A percentile compares a stretch with the other conserved stretches of the same genome.
Evolutionary conservation across 2,888 invertebrate species (phyloP).

Genomic region (Ormia ochracea): DNA sequence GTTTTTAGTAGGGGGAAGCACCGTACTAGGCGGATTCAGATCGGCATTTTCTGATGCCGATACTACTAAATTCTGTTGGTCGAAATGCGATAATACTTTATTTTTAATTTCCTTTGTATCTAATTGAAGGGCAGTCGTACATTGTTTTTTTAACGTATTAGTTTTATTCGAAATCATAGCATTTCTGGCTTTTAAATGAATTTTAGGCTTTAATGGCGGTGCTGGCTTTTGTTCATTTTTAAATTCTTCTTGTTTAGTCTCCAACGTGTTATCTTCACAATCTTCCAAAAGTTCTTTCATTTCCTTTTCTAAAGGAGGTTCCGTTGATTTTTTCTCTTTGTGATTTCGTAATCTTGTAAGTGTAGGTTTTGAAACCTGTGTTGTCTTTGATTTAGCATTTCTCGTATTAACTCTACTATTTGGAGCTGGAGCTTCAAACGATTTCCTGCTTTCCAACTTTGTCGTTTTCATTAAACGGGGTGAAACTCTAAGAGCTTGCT

Average conservation of each 20-base stretch:
- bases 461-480: conserved; percentile 52
- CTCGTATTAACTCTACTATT: conserved; percentile 33
- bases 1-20: neutral
- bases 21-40: neutral
- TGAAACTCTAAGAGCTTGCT: conserved; percentile 47
- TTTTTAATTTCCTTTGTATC: neutral
- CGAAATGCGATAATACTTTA: neutral
- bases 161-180: conserved; percentile 37
- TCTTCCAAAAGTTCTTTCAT: conserved; percentile 13
- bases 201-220: conserved; percentile 36
- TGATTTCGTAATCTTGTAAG: neutral
- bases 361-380: conserved; percentile 16
- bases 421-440: neutral
- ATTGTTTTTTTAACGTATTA: conserved; percentile 23
- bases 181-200: conserved; percentile 44
- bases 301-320: conserved; percentile 3
- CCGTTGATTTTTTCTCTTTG: neutral
- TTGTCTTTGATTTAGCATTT: neutral
- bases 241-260: conserved; percentile 1
- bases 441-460: conserved; percentile 5
- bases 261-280: conserved; percentile 2
- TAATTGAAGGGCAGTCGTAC: neutral
- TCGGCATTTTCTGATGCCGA: neutral
- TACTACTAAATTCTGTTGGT: neutral
- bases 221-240: neutral